Evolutionary conservation across 2,797 vertebrate species (phyloP), one percentile per base, ranked within the genome.

Genomic region (Benthosema pterotum): DNA sequence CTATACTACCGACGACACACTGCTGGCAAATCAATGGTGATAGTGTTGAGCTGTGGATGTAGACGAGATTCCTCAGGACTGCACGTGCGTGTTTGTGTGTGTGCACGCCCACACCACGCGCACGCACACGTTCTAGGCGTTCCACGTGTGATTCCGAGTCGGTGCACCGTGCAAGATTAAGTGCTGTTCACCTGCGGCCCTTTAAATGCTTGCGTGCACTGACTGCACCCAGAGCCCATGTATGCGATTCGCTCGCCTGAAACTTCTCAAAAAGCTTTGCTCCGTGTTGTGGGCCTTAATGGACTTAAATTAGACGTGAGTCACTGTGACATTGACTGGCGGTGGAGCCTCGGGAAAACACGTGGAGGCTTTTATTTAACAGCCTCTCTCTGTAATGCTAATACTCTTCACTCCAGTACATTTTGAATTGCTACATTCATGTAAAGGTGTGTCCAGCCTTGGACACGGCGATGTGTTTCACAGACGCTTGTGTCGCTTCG

Each of bases 291-390:
- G n/a, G 45, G 52, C 60, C 13, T 13, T 42, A 53, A 71, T 60
- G 14, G 53, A 18, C 49, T 71, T 4, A 69, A 78, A 74, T 73
- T 72, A 65, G 62, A 47, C 65, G 32, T 55, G 52, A 72, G 60
- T 57, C 53, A 57, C 54, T 75, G 57, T 71, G 67, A 78, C 71
- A 77, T 72, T 54, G 74, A 83, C 65, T 67, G 3, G 15, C 28
- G 57, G n/a, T n/a, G n/a, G n/a, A 52, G 43, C 32, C 4, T 65
- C 19, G 57, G 57, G 46, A 60, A 63, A 77, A 56, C 22, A 25
- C 45, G 71, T 63, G 52, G 71, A 67, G n/a, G n/a, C n/a, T n/a
- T n/a, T n/a, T n/a, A n/a, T n/a, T n/a, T n/a, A n/a, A n/a, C n/a
- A n/a, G n/a, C n/a, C n/a, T n/a, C n/a, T n/a, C n/a, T n/a, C n/a